These are phyloP conservation scores for Andrena dorsata DNA, from an alignment of 2,888 invertebrate genomes.

Conservation along the genomic window DNA sequence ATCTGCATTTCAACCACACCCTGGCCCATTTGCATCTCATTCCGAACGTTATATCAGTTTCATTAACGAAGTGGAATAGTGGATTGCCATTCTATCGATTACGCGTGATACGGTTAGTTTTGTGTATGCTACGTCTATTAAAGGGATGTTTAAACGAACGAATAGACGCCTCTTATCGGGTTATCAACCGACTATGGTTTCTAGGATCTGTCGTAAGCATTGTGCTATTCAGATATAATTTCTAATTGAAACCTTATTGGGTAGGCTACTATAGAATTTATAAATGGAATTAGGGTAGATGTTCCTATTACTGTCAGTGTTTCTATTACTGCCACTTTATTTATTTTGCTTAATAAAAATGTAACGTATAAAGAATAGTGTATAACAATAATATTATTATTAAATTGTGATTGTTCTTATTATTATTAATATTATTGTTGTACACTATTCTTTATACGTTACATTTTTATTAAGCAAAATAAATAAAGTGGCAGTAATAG, in stretches of 20 bases:
- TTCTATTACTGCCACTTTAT: no score
- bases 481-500: no score
- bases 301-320: no score
- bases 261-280: background rate
- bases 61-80: conserved; percentile 74
- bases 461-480: no score
- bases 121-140: background rate
- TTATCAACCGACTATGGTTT: background rate
- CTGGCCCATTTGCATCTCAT: conserved; percentile 76
- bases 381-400: no score
- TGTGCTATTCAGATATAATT: background rate
- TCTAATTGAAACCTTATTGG: background rate
- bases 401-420: no score
- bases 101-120: conserved; percentile 33
- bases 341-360: no score
- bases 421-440: no score
- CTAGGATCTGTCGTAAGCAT: background rate
- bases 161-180: background rate
- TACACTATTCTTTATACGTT: no score
- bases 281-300: no score
- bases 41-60: conserved; percentile 73
- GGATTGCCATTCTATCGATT: conserved; percentile 64
- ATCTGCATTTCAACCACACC: conserved; percentile 72
- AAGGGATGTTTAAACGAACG: conserved; percentile 26
- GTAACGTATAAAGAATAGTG: no score